Evolutionary conservation across 2,888 invertebrate species (phyloP).

Genomic region (Bruchidius siliquastri): DNA sequence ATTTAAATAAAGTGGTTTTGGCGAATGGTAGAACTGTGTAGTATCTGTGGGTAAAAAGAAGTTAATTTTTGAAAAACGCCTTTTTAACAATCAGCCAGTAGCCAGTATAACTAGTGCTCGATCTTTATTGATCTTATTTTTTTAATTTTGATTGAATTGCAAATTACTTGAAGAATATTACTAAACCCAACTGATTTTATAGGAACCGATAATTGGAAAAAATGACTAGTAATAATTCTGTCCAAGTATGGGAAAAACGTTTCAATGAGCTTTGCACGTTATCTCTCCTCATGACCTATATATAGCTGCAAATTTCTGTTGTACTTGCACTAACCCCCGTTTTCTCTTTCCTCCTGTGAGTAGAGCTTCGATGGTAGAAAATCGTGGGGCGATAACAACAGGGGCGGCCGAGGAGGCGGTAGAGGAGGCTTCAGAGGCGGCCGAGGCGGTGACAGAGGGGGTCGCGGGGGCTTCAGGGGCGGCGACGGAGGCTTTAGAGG

Average conservation of each 20-base stretch:
- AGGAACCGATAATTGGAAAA: too few relatives aligned
- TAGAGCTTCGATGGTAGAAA: conserved; percentile 33
- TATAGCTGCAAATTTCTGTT: conserved; percentile 40
- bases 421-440: conserved; percentile 28
- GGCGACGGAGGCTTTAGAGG: conserved; percentile 35
- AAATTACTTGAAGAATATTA: too few relatives aligned
- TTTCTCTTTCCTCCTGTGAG: conserved; percentile 32
- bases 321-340: conserved; percentile 43
- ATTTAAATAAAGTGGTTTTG: too few relatives aligned
- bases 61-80: too few relatives aligned
- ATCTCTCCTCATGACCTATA: conserved; percentile 27
- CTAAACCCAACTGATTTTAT: too few relatives aligned
- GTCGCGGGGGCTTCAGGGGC: conserved; percentile 34
- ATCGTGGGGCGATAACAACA: conserved; percentile 36
- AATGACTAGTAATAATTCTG: too few relatives aligned
- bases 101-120: too few relatives aligned
- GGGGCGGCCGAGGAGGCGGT: conserved; percentile 15
- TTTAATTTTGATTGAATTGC: too few relatives aligned
- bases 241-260: not conserved
- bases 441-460: conserved; percentile 28
- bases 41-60: too few relatives aligned
- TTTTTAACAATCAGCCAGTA: too few relatives aligned
- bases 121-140: too few relatives aligned
- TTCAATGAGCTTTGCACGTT: conserved; percentile 35
- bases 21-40: too few relatives aligned